phyloP scores from a whole-genome alignment of 2,888 invertebrate species.

The Eristalinus sepulchralis region DNA sequence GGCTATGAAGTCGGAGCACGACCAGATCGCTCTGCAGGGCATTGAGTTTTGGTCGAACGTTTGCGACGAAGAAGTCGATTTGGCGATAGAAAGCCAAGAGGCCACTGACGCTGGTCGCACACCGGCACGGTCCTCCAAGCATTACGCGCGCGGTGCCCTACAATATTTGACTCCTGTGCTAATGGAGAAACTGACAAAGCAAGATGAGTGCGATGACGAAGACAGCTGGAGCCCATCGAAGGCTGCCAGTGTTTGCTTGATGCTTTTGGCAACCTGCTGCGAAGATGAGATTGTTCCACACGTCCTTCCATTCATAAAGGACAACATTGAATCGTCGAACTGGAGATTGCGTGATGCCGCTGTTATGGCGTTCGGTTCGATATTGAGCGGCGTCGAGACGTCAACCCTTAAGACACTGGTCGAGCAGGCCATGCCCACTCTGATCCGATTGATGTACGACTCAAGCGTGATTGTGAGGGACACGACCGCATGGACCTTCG shows the following conservation, averaged over 20 bases:
- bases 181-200: slow-evolving; percentile 96
- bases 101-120: slow-evolving; percentile 96
- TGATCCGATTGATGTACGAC: slow-evolving; percentile 97
- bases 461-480: slow-evolving; percentile 96
- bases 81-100: slow-evolving; percentile 96
- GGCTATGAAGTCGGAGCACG: slow-evolving; percentile 98
- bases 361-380: slow-evolving; percentile 98
- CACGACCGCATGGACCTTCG: slow-evolving; percentile 99
- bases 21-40: slow-evolving; percentile 98
- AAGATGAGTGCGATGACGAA: slow-evolving; percentile 98
- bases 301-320: slow-evolving; percentile 97
- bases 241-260: slow-evolving; percentile 98
- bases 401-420: slow-evolving; percentile 94
- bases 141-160: slow-evolving; percentile 99
- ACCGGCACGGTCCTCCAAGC: slow-evolving; percentile 95
- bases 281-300: slow-evolving; percentile 98
- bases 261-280: slow-evolving; percentile 98
- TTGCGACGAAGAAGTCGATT: slow-evolving; percentile 99
- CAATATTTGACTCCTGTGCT: slow-evolving; percentile 97
- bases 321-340: slow-evolving; percentile 95
- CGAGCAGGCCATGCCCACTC: slow-evolving; percentile 97
- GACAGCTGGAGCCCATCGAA: slow-evolving; percentile 99
- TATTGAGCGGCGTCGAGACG: slow-evolving; percentile 94
- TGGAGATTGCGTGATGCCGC: slow-evolving; percentile 98
- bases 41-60: slow-evolving; percentile 99